Base-by-base conservation (phyloP, 2,888 invertebrate species). In the Cataglyphis cursor region DNA sequence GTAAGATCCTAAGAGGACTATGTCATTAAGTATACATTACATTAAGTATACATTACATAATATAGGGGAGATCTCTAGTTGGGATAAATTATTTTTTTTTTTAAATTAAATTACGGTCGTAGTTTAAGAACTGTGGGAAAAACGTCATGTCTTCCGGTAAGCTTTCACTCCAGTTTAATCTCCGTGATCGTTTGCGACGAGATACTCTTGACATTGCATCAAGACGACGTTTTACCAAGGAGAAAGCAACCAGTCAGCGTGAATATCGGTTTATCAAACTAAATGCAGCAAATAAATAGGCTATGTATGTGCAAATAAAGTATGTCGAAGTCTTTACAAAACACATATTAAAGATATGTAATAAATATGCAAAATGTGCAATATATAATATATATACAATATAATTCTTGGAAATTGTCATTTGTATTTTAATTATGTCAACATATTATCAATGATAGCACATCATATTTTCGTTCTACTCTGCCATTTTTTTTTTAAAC, bases 101-200 rank as follows among this genome's bases (percentile, higher is more conserved):
- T 24, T 24, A 76, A 81, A 31, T 81, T 70, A 66, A 85, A 72
- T 83, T 86, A 87, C 75, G 84, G 66, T 84, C 82, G 72, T 68
- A 86, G 84, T 72, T 85, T 81, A 87, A 86, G 83, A 86, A 82
- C 84, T 87, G 91, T 90, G 91, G 88, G 92, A 91, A 89, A 89
- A 89, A 89, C 83, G 86, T 83, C 74, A 87, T 54, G 74, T 86
- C 91, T 92, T 91, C 92, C 91, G 85, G 87, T 74, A 84, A 57
- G 92, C 92, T 92, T 92, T 92, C 92, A 92, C 92, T 92, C 87
- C 59, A 82, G 62, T 68, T 92, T 91, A 92, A 92, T 91, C 88
- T 84, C 82, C 81, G 81, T 85, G 88, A 87, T 90, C 86, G 84
- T 62, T 87, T 68, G 83, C 44, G 75, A 65, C 70, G 66, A 81